Evolutionary conservation across 2,797 vertebrate genomes (phyloP), one percentile per base, ranked within the genome.

Genomic region (Pangasius djambal): DNA sequence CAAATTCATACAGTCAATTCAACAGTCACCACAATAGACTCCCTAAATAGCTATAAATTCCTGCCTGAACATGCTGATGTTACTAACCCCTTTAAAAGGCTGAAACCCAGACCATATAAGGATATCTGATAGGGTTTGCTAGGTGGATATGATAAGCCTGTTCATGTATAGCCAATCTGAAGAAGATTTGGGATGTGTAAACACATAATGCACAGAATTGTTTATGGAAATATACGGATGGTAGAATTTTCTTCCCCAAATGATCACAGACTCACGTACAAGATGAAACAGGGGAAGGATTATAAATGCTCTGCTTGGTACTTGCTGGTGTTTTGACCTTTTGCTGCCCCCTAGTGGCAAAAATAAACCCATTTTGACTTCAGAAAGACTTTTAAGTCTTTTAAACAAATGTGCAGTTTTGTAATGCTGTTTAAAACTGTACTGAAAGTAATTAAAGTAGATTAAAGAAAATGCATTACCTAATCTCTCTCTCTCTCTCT

Each of bases 311-410:
- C 40, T 50, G 10, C 74, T 1, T 75, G 40, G 48, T 52, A 16
- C 2, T 52, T 55, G 1, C n/a, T 79, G 28, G 31, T 61, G 55
- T 40, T 82, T 15, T 61, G 34, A 25, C 13, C 57, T 72, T 8
- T 13, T 89, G 85, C 85, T 87, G 59, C 79, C 79, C 86, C 48
- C 86, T 83, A 87, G 85, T 57, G 85, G 79, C 70, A 34, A 77
- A 22, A 69, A 74, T 20, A 61, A 48, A 67, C 1, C 25, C 18
- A 40, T 81, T 2, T 6, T 34, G n/a, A 81, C 40, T 48, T 75
- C 8, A 72, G 18, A 4, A 15, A 50, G 3, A 18, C 9, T n/a
- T 82, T 82, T 48, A 9, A 48, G 8, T 48, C 3, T 63, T 63
- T 6, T 1, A 61, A 59, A 40, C 20, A 82, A 61, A 3, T 59